Base-by-base conservation (phyloP, 1,140 invertebrate species). In the Pygmarrhopalites habei region DNA sequence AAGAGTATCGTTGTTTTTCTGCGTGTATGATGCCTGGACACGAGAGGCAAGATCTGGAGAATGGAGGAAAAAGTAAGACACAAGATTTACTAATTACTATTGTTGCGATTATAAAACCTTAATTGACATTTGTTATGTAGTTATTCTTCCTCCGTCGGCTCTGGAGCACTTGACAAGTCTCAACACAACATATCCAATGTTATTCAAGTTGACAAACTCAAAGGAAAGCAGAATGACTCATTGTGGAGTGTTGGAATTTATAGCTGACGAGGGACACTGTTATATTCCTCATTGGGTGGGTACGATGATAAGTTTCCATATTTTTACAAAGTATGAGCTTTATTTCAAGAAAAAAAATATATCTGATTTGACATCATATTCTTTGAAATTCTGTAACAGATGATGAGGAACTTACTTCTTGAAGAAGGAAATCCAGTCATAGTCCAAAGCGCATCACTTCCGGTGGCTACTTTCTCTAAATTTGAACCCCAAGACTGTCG, bases 141-240 rank as follows among this genome's bases (percentile, higher is more conserved):
- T 98, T 72, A 97, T 98, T 28, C 95, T 98, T 92, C 95, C 95
- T 51, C 92, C 93, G 15, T 97, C 94, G 47, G 93, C 95, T 4
- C 75, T 98, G 64, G 93, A 98, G 72, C 85, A 89, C 62, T 80
- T 98, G 0, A 96, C 93, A 21, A 83, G 95, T 58, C 79, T 98
- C 1, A 98, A 97, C 76, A 95, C 98, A 64, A 92, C 92, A 73
- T 99, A 98, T 76, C 96, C 96, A 1, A 99, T 99, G 95, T 80
- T 99, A 44, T 99, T 99, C 73, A 98, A 97, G 77, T 77, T 99
- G n/a, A 92, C 85, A 35, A 98, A 98, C 75, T 85, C 85, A 67
- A 89, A 87, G 71, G 86, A 86, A 5, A 86, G 87, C 66, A 80
- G 92, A 70, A 80, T 87, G 15, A 98, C 95, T 14, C 97, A 99